These are phyloP conservation scores for Drosophila pachea DNA, from an alignment of 1,140 invertebrate species.

Conservation along the genomic window DNA sequence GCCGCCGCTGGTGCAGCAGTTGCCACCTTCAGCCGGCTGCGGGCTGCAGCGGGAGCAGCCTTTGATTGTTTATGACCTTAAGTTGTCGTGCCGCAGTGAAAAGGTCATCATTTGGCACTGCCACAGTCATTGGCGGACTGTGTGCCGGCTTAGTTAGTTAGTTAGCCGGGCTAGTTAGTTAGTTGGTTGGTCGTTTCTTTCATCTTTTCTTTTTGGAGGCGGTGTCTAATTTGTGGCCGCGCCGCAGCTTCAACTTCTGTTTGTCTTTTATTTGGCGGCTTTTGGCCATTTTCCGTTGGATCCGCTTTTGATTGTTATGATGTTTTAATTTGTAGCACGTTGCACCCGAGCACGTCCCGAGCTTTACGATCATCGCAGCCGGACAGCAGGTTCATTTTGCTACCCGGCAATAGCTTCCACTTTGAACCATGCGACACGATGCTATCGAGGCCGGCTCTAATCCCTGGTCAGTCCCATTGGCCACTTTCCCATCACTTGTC, in stretches of 20 bases:
- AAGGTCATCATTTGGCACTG: conserved; percentile 72
- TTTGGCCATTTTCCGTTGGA: conserved; percentile 48
- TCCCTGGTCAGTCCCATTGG: conserved; percentile 17
- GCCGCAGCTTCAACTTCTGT: conserved; percentile 73
- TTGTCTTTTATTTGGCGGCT: conserved; percentile 53
- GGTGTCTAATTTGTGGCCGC: conserved; percentile 67
- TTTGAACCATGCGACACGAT: conserved; percentile 32
- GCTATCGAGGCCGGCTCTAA: conserved; percentile 22
- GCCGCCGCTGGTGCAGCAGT: conserved; percentile 40
- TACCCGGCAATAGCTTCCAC: conserved; percentile 19
- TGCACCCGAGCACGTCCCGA: conserved; percentile 61
- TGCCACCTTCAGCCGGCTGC: conserved; percentile 54
- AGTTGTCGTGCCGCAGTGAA: conserved; percentile 75
- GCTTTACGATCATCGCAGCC: conserved; percentile 41
- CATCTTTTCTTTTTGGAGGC: conserved; percentile 39
- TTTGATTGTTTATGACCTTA: conserved; percentile 77
- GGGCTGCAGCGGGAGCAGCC: conserved; percentile 20
- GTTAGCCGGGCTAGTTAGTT: conserved; percentile 18
- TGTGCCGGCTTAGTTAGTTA: conserved; percentile 29
- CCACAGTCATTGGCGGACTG: conserved; percentile 16
- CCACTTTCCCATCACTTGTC: conserved; percentile 45
- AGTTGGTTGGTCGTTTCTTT: conserved; percentile 7
- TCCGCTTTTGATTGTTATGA: conserved; percentile 72
- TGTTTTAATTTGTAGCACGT: conserved; percentile 77
- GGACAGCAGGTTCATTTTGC: conserved; percentile 34